These are phyloP conservation scores for Ischnus inquisitorius DNA, from an alignment of 2,888 invertebrate species.

Conservation along the genomic window DNA sequence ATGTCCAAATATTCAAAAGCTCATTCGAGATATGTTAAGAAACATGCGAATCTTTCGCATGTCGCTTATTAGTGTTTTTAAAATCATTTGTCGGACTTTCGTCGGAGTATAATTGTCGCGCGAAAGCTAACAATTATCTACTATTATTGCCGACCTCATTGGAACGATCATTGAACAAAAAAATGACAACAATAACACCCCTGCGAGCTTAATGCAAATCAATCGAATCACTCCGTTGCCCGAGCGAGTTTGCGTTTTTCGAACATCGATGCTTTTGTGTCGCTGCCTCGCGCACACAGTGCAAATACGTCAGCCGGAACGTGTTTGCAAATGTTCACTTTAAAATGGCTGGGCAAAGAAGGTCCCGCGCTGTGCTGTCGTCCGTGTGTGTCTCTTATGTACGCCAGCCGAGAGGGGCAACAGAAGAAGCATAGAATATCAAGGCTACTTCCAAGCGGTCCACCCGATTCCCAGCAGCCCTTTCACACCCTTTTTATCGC, in stretches of 20 bases:
- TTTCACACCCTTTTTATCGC: constrained; percentile 55
- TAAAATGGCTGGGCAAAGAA: constrained; percentile 81
- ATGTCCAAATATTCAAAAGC: too few relatives aligned
- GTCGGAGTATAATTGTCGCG: too few relatives aligned
- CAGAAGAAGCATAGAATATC: constrained; percentile 19
- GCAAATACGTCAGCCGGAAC: constrained; percentile 81
- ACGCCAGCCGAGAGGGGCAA: constrained; percentile 41
- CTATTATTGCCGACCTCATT: too few relatives aligned
- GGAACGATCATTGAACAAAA: background rate
- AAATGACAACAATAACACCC: background rate
- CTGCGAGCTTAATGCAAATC: constrained; percentile 9
- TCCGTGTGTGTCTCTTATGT: constrained; percentile 36
- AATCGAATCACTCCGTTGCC: constrained; percentile 21
- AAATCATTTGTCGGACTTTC: too few relatives aligned
- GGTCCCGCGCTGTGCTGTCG: constrained; percentile 29
- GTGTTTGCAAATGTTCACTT: constrained; percentile 80
- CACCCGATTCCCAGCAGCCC: constrained; percentile 32
- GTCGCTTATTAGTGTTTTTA: too few relatives aligned
- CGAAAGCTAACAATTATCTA: too few relatives aligned
- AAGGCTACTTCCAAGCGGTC: constrained; percentile 47
- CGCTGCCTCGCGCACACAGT: constrained; percentile 80
- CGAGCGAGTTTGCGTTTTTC: constrained; percentile 31
- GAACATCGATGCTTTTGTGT: constrained; percentile 75
- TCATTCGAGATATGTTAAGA: too few relatives aligned
- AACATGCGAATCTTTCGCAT: too few relatives aligned